These are phyloP conservation scores for Drosophila pseudotalamancana DNA, from an alignment of 2,888 invertebrate genomes.

Conservation along the genomic window DNA sequence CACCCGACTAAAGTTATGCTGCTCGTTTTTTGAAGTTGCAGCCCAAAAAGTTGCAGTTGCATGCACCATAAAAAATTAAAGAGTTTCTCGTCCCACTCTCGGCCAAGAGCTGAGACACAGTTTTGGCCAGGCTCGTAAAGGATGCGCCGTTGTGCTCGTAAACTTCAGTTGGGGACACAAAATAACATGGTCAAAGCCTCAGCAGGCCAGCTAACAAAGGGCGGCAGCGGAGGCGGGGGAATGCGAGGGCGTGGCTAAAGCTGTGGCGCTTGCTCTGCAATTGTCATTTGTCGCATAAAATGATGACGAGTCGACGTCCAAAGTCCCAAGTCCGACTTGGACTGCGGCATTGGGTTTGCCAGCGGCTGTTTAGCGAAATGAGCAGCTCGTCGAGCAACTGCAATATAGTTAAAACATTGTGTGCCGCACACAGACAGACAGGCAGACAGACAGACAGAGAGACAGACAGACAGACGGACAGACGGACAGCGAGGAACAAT, in stretches of 20 bases:
- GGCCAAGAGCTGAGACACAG: not conserved
- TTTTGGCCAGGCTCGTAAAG: conserved; percentile 27
- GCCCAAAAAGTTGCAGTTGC: not conserved
- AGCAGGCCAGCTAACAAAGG: conserved; percentile 4
- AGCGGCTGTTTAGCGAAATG: conserved; percentile 66
- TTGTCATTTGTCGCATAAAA: conserved; percentile 68
- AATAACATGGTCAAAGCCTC: conserved; percentile 15
- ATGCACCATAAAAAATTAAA: not conserved
- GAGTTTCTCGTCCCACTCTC: not conserved
- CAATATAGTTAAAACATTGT: conserved; percentile 35
- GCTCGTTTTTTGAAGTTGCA: not conserved
- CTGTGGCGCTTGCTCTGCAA: conserved; percentile 72
- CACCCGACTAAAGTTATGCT: too few relatives aligned
- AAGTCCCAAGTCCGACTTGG: too few relatives aligned
- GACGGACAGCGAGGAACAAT: conserved; percentile 27
- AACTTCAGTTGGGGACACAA: conserved; percentile 39
- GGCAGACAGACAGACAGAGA: not conserved
- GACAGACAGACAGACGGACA: not conserved
- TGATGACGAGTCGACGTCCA: conserved; percentile 55
- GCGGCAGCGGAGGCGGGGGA: not conserved
- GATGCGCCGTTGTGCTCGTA: conserved; percentile 32
- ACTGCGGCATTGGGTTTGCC: conserved; percentile 36
- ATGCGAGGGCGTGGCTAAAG: conserved; percentile 16
- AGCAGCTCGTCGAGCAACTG: conserved; percentile 37
- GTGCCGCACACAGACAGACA: conserved; percentile 2